A percentile compares a stretch with the other conserved stretches of the same genome.
phyloP scores from a whole-genome alignment of 2,113 vertebrate genomes.

The Ictalurus furcatus region DNA sequence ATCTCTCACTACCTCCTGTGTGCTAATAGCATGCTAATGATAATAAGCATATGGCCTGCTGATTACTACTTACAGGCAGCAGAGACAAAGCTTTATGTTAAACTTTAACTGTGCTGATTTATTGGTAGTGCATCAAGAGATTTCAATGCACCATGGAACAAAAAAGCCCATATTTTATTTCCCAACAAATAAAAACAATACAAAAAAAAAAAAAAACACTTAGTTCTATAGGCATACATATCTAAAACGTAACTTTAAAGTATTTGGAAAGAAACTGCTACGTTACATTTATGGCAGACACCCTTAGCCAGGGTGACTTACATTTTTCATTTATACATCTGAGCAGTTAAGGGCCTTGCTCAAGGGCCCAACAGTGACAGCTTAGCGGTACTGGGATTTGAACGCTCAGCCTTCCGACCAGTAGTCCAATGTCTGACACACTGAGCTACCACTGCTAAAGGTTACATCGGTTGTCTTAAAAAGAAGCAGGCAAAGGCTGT shows the following conservation, averaged over 20 bases:
- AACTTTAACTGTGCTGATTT: background rate
- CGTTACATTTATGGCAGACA: background rate
- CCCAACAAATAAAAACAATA: background rate
- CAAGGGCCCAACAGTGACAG: too few species aligned
- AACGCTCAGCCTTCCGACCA: too few species aligned
- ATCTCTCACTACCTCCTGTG: conserved; percentile 8
- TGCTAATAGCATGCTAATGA: conserved; percentile 24
- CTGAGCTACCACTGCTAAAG: too few species aligned
- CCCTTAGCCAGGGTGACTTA: too few species aligned
- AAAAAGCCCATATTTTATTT: background rate
- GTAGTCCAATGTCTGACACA: too few species aligned
- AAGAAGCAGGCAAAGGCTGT: background rate
- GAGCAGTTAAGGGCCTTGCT: too few species aligned
- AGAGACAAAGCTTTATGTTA: background rate
- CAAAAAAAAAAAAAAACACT: background rate
- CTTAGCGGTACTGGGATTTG: too few species aligned
- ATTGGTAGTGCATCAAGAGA: background rate
- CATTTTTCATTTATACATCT: too few species aligned
- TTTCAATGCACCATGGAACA: background rate
- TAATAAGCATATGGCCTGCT: conserved; percentile 44
- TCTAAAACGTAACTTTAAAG: background rate
- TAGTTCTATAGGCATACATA: background rate
- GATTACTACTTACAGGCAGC: background rate
- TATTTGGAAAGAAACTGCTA: background rate
- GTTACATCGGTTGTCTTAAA: background rate